Percentiles rank a stretch among this genome's conserved stretches.
Conservation (phyloP, 2,888 invertebrate genomes). For the Augiades crinisus region DNA sequence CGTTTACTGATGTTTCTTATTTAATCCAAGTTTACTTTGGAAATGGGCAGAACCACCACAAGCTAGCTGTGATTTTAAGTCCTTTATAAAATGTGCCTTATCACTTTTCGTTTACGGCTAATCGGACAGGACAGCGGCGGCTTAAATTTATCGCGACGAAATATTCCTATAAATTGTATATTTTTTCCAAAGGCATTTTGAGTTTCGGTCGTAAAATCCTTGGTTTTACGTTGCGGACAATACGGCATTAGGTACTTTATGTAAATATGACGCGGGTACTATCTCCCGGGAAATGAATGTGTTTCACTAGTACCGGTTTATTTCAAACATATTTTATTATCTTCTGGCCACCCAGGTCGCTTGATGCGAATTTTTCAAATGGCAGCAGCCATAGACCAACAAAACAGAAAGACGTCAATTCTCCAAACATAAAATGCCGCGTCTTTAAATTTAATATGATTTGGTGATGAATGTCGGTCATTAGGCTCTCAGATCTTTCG, state of each 20-base stretch:
- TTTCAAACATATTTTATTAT: slow-evolving; percentile 44
- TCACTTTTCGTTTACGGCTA: neutral
- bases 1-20: too few species aligned
- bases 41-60: too few species aligned
- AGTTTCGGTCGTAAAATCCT: slow-evolving; percentile 46
- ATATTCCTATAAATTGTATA: slow-evolving; percentile 14
- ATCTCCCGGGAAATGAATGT: slow-evolving; percentile 59
- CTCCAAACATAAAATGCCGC: too few species aligned
- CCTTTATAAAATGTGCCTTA: too few species aligned
- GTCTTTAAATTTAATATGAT: too few species aligned
- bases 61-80: too few species aligned
- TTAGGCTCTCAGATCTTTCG: too few species aligned
- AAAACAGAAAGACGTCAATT: too few species aligned
- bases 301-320: slow-evolving; percentile 41
- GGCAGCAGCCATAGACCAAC: too few species aligned
- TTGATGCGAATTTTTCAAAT: slow-evolving; percentile 24
- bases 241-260: slow-evolving; percentile 62
- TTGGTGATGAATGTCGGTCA: too few species aligned
- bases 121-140: neutral
- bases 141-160: slow-evolving; percentile 11
- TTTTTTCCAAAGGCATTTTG: slow-evolving; percentile 29
- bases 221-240: slow-evolving; percentile 56
- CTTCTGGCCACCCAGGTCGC: slow-evolving; percentile 34
- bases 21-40: too few species aligned
- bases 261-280: slow-evolving; percentile 54